Conservation (phyloP, 2,113 vertebrate species). For the Pomatorhinus ruficollis region DNA sequence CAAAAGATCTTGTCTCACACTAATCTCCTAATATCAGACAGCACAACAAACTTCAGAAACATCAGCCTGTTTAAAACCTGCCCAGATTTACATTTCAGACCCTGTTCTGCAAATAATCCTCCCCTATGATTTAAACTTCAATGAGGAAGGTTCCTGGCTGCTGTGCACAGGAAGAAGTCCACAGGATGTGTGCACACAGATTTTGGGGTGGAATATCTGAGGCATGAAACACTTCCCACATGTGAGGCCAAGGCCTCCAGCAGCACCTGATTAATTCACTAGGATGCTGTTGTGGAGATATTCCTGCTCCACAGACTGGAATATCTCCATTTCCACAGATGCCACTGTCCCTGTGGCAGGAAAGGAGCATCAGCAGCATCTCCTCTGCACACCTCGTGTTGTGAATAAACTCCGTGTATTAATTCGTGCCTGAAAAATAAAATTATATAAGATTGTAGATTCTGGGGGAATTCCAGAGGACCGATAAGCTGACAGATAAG, state of each 20-base stretch:
- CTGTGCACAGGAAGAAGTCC: neutral
- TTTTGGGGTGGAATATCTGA: neutral
- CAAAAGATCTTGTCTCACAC: conserved; percentile 24
- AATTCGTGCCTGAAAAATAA: too few relatives aligned
- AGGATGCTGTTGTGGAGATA: neutral
- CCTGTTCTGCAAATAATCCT: conserved; percentile 40
- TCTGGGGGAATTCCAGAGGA: too few relatives aligned
- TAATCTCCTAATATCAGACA: conserved; percentile 13
- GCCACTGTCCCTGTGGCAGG: conserved; percentile 1
- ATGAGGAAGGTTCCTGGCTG: neutral
- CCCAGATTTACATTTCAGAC: conserved; percentile 39
- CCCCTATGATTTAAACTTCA: conserved; percentile 31
- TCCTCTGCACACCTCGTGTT: neutral
- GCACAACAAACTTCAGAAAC: neutral
- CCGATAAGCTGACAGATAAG: too few relatives aligned
- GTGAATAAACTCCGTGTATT: too few relatives aligned
- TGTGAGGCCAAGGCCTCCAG: neutral
- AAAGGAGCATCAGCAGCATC: neutral
- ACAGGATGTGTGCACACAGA: neutral
- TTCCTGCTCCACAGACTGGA: neutral
- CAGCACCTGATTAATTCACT: neutral
- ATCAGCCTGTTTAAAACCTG: conserved; percentile 6
- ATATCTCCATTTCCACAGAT: conserved; percentile 9
- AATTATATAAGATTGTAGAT: too few relatives aligned
- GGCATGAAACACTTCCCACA: neutral